Conservation (phyloP, 1,140 invertebrate genomes). For the Tetraneura akinire region DNA sequence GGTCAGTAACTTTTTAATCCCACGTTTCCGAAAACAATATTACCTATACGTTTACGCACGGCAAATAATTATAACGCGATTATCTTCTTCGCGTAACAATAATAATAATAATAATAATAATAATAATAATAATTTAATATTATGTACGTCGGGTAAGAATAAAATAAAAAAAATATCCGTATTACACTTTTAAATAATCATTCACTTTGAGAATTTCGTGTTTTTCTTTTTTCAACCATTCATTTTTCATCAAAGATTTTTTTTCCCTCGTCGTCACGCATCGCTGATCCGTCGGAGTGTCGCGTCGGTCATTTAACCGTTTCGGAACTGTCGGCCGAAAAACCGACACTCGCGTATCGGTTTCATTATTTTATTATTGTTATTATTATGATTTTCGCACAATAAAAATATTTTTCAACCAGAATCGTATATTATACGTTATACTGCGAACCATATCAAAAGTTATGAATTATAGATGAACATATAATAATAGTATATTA, state of each 20-base stretch:
- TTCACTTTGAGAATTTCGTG: neutral
- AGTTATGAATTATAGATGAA: no score
- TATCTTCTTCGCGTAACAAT: neutral
- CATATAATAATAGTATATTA: no score
- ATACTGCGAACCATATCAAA: no score
- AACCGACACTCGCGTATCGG: neutral
- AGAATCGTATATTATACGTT: no score
- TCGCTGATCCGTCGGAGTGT: neutral
- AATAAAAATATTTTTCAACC: neutral
- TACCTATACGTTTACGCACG: neutral
- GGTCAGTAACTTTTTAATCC: neutral
- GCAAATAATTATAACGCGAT: neutral
- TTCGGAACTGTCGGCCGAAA: conserved; percentile 21
- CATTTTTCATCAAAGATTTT: conserved; percentile 29
- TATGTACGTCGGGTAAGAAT: no score
- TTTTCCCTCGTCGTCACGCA: conserved; percentile 5
- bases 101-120: no score
- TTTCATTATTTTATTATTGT: conserved; percentile 14
- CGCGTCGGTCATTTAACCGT: conserved; percentile 31
- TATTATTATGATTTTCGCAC: neutral
- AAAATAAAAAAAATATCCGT: no score
- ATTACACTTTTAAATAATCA: no score
- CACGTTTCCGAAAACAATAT: conserved; percentile 5
- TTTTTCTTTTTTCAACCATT: conserved; percentile 1
- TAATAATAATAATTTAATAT: no score